Evolutionary conservation across 2,888 invertebrate species (phyloP), one percentile per base, ranked within the genome.

Genomic region (Agrochola macilenta): DNA sequence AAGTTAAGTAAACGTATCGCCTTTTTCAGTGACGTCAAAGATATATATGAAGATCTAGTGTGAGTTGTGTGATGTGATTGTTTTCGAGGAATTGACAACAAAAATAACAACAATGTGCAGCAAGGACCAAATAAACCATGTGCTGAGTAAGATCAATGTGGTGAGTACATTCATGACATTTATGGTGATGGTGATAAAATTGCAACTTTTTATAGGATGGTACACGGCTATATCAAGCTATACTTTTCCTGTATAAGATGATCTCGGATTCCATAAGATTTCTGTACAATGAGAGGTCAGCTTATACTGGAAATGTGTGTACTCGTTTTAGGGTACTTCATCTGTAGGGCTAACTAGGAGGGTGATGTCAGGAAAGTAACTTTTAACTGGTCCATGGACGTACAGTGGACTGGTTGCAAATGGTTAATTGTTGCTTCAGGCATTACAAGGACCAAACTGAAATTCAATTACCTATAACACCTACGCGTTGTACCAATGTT

Each of bases 101-200:
- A 76, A 84, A 82, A 84, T 78, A 58, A 52, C 92, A 95, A 95
- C 92, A 91, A 95, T 98, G 98, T 98, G 98, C 95, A 97, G 97
- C 93, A 98, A 97, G 96, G 98, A 98, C 90, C 98, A 98, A 93
- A 97, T 98, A 91, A 97, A 96, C 88, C 97, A 97, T 91, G 97
- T 98, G 91, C 97, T 98, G 96, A 98, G 98, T 94, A 98, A 98
- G 96, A 97, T 98, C 92, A 98, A 98, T 96, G 97, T 97, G 97
- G 98, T 98, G 95, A 97, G 98, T 97, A 79, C 64, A 54, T 11
- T 23, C 5, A 49, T 52, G 14, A 54, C 1, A 35, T 58, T 73
- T 60, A 20, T 49, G 14, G 69, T 61, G 52, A 17, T 26, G 61
- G 66, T 23, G 23, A 14, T 65, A 52, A 35, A 35, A 17, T 64